Evolutionary conservation across 2,113 vertebrate species (phyloP), one percentile per base, ranked within the genome.

Genomic region (Antennarius striatus): DNA sequence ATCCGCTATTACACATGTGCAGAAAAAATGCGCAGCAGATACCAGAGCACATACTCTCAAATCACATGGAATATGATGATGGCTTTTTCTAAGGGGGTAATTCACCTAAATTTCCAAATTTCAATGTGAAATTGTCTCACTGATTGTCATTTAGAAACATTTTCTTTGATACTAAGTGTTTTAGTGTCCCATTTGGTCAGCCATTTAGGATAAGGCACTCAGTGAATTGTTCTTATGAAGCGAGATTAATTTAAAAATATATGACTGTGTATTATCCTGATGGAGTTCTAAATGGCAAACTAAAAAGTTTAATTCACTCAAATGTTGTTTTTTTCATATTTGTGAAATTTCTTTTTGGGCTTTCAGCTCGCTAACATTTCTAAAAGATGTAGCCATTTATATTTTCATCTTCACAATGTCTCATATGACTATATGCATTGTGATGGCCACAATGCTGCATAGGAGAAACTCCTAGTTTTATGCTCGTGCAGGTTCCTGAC

Each of bases 1-100:
- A 82, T 74, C 63, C 17, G 10, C 70, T 43, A 80, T 85, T 70
- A 82, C 76, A 72, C 58, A 56, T 68, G 47, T 40, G 71, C 57
- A 67, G 42, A 13, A 61, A 54, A 79, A 73, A 75, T 42, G 15
- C 51, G n/a, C 0, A 5, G 10, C 3, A 28, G n/a, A 63, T 59
- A 52, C 67, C 67, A 64, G 59, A 64, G 64, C 13, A 3, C 47
- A 59, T 63, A 52, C 62, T 68, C 62, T 68, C 13, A 4, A 16
- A 10, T 43, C 11, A 12, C 5, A 43, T 43, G 42, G 42, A 6
- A 43, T 43, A 43, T 43, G 42, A 43, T 43, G 7, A 43, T 43
- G 42, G 42, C 42, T 43, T 10, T 9, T 7, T 43, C 43, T 40
- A 50, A 69, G 42, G 12, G 14, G 58, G 55, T 58, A 69, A 81